Evolutionary conservation across 2,888 invertebrate genomes (phyloP), one percentile per base, ranked within the genome.

Genomic region (Dascillus cervinus): DNA sequence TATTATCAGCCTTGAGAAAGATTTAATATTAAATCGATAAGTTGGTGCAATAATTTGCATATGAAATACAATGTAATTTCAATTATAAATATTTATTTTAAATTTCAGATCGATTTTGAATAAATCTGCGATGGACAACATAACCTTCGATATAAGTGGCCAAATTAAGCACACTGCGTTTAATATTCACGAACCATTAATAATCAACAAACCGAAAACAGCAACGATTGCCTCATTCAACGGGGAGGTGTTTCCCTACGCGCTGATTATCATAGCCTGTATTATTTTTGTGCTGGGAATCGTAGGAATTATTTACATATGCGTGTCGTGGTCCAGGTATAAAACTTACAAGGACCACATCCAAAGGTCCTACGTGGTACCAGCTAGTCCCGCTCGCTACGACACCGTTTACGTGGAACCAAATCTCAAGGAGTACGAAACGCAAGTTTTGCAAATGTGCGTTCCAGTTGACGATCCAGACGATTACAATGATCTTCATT

Each of bases 241-340:
- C 34, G 61, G 59, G 3, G 81, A 82, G 38, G 83, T 89, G 4
- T 83, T 91, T 47, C 92, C 91, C 10, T 89, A 88, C 45, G 90
- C 91, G 1, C 70, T 94, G 13, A 83, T 95, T 41, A 83, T 88
- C 8, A 74, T 95, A 1, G 92, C 89, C 0, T 82, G 84, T 32
- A 77, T 94, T n/a, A 92, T 94, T 37, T 75, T 92, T 20, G 75
- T 94, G 2, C 75, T 91, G 4, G 89, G 89, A 4, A 73, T 85
- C 6, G 82, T 87, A 28, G 94, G 91, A 3, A 91, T 94, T 26
- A 79, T 91, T 29, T 92, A 94, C 57, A 89, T 94, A 38, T 90
- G 92, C 62, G 81, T 91, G 29, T 91, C 91, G 1, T 94, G 92
- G 89, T 87, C 89, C 32, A 85, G 88, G 52, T 90, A 90, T 61